These are phyloP conservation scores for Passerina amoena DNA, from an alignment of 2,113 vertebrate genomes.

Conservation along the genomic window DNA sequence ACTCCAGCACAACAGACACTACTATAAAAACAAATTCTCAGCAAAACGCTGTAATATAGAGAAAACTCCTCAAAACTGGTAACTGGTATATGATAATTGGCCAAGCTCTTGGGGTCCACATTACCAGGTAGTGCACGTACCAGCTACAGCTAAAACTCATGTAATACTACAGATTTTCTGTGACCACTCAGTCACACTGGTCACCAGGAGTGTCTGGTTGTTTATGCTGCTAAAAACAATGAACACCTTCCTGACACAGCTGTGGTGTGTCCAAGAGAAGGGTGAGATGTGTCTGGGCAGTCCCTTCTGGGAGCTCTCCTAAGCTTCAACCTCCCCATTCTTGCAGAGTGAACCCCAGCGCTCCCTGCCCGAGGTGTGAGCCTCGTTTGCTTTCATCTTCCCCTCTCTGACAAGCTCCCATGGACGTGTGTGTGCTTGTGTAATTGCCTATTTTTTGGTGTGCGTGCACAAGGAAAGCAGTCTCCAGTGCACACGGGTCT, in stretches of 20 bases:
- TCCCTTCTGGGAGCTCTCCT: neutral
- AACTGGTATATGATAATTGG: neutral
- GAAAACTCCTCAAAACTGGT: neutral
- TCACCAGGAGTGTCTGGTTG: neutral
- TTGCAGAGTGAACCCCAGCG: neutral
- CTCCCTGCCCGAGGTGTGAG: neutral
- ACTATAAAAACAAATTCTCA: neutral
- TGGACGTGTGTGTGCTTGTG: neutral
- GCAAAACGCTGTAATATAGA: neutral
- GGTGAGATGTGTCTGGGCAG: neutral
- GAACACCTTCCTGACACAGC: neutral
- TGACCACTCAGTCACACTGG: rapidly evolving
- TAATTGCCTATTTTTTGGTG: neutral
- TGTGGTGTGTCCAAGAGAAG: neutral
- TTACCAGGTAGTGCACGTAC: neutral
- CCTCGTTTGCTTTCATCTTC: neutral
- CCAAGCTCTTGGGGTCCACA: neutral
- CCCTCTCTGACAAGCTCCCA: neutral
- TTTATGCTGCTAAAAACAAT: neutral
- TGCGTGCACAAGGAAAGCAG: neutral
- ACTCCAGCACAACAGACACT: neutral
- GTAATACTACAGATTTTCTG: neutral
- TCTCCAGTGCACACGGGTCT: neutral
- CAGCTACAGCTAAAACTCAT: neutral
- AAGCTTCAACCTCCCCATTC: rapidly evolving